Conservation (phyloP, 2,888 invertebrate species). For the Cerastis rubricosa region DNA sequence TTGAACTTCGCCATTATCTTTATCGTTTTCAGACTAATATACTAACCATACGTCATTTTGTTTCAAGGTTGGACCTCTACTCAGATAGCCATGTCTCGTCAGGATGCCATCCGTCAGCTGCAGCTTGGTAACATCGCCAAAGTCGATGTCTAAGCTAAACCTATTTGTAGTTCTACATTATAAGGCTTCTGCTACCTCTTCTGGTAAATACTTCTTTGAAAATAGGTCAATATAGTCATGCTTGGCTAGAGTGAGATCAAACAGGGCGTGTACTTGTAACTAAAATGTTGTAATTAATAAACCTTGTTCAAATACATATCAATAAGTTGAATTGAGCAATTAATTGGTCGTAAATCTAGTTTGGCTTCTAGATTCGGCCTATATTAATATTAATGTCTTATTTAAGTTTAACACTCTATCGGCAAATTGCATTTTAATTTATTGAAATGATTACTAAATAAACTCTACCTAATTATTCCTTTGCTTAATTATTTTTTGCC, state of each 20-base stretch:
- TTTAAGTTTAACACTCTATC: constrained; percentile 40
- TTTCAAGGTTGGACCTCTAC: constrained; percentile 81
- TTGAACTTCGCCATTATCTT: not conserved
- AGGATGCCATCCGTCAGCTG: constrained; percentile 85
- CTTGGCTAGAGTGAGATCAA: constrained; percentile 32
- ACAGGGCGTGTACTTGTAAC: constrained; percentile 29
- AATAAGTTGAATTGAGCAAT: constrained; percentile 40
- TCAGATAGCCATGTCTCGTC: constrained; percentile 84
- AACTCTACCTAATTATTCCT: constrained; percentile 33
- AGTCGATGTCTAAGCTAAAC: constrained; percentile 26
- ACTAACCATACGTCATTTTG: not conserved
- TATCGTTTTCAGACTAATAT: not conserved
- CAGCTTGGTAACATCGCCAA: constrained; percentile 58
- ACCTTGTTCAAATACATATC: constrained; percentile 38
- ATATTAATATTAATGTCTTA: constrained; percentile 46
- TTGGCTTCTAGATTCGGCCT: constrained; percentile 32
- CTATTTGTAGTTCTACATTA: constrained; percentile 9
- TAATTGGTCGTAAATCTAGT: constrained; percentile 46
- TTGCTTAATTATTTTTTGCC: constrained; percentile 9
- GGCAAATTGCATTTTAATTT: constrained; percentile 53
- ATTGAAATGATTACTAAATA: constrained; percentile 53
- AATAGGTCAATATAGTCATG: constrained; percentile 25
- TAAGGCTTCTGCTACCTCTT: constrained; percentile 46
- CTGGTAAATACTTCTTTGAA: constrained; percentile 8
- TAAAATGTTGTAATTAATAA: constrained; percentile 38